phyloP scores from a whole-genome alignment of 2,113 vertebrate genomes.

The Benthochromis sp. region DNA sequence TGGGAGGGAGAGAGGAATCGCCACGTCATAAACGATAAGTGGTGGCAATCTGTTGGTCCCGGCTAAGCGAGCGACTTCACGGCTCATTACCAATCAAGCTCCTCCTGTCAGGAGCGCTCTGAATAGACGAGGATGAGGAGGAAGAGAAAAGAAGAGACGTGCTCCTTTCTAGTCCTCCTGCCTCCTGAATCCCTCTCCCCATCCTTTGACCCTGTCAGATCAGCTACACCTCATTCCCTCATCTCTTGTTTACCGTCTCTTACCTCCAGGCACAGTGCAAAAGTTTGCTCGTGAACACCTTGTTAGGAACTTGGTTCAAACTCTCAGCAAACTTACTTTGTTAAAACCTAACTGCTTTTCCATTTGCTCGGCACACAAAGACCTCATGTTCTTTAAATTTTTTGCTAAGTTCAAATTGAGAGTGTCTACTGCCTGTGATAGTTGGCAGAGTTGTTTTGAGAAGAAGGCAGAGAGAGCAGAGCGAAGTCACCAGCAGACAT shows the following conservation, averaged over 20 bases:
- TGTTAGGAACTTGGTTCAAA: conserved; percentile 6
- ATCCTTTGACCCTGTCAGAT: conserved; percentile 45
- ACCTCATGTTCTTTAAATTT: background rate
- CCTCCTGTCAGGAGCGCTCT: conserved; percentile 51
- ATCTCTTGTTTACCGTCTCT: conserved; percentile 18
- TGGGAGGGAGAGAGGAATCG: background rate
- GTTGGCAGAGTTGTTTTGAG: background rate
- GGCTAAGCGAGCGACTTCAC: conserved; percentile 58
- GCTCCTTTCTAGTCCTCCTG: background rate
- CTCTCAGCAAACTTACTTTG: background rate
- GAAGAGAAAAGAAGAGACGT: conserved; percentile 26
- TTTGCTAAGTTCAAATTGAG: background rate
- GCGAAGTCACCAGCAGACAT: background rate
- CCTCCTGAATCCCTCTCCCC: conserved; percentile 6
- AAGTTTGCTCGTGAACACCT: conserved; percentile 17
- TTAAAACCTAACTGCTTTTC: background rate
- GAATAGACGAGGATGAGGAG: conserved; percentile 23
- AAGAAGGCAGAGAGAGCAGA: conserved; percentile 7
- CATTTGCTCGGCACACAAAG: background rate
- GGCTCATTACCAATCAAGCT: conserved; percentile 67
- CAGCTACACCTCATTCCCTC: conserved; percentile 37
- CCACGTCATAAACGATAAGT: conserved; percentile 61
- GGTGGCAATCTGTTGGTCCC: conserved; percentile 62
- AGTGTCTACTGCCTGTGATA: background rate
- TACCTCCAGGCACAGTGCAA: conserved; percentile 36